Base-by-base conservation (phyloP, 2,113 vertebrate genomes). In the Psilopogon haemacephalus region DNA sequence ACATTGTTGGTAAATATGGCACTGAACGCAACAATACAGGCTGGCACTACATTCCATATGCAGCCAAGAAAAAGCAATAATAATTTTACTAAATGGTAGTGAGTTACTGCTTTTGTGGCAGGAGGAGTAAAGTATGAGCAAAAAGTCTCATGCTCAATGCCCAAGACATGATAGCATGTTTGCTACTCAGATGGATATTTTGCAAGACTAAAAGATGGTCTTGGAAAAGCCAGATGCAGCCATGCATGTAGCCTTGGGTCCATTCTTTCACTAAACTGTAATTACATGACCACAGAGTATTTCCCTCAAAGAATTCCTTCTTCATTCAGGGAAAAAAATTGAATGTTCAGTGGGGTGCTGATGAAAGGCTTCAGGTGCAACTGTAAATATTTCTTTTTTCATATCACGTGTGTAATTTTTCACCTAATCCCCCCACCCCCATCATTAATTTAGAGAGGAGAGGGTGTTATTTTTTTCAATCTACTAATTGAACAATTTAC, bases 321-420 rank as follows among this genome's bases (percentile, higher is more conserved):
- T 84, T 87, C 56, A 55, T 80, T 89, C 71, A 87, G 55, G 28
- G 50, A 79, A 87, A n/a, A 83, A 76, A 5, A 30, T 42, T 42
- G 55, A 82, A 70, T 27, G 2, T 24, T 46, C 19, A 79, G 4
- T 48, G 12, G 9, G 5, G 2, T 50, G 4, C 8, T 70, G 14
- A 93, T 42, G 8, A 76, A 87, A 93, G 15, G 2, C 4, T 50
- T 89, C 55, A 80, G 44, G 60, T 75, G 26, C 46, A 83, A 63
- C 1, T 15, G 2, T 23, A 76, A 32, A 13, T 73, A 1, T 48
- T 64, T 30, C 30, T 30, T 21, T 82, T 69, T 73, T 21, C 5
- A 2, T 79, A 35, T 14, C 2, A 8, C 26, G 6, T 8, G 0
- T 9, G 72, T 62, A 28, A 50, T 62, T 79, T 72, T 91, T 84